Evolutionary conservation across 2,888 invertebrate species (phyloP).

Genomic region (Drosophila putrida): DNA sequence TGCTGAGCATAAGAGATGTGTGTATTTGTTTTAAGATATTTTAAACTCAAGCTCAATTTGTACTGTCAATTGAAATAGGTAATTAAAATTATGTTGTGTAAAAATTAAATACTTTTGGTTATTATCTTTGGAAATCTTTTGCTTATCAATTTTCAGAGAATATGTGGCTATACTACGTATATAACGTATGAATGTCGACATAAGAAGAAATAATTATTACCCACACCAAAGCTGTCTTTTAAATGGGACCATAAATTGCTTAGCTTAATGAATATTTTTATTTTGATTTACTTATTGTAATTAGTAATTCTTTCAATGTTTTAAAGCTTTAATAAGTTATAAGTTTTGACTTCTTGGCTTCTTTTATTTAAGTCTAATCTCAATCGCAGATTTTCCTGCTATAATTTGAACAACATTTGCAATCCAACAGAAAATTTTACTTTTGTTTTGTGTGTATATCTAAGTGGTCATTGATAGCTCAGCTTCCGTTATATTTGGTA

Average conservation of each 20-base stretch:
- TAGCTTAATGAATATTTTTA: too few species aligned
- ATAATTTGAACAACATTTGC: not conserved
- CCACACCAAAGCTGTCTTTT: too few species aligned
- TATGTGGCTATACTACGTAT: too few species aligned
- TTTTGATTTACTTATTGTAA: too few species aligned
- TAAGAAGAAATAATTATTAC: too few species aligned
- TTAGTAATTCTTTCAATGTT: too few species aligned
- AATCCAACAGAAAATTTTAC: not conserved
- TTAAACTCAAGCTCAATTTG: constrained; percentile 53
- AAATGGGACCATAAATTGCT: too few species aligned
- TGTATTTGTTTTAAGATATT: constrained; percentile 43
- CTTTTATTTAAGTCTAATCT: too few species aligned
- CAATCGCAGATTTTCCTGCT: not conserved
- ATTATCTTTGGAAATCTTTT: not conserved
- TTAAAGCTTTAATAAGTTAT: too few species aligned
- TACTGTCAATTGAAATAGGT: constrained; percentile 54
- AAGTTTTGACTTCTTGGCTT: too few species aligned
- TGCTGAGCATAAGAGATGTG: constrained; percentile 24
- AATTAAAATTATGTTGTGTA: constrained; percentile 54
- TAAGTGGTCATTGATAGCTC: constrained; percentile 9
- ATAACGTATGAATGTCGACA: too few species aligned
- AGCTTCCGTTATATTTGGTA: constrained; percentile 44
- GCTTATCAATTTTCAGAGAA: too few species aligned
- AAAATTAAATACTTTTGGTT: constrained; percentile 6
- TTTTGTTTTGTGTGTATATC: not conserved